phyloP scores from a whole-genome alignment of 2,797 vertebrate genomes.

The Takifugu rubripes region DNA sequence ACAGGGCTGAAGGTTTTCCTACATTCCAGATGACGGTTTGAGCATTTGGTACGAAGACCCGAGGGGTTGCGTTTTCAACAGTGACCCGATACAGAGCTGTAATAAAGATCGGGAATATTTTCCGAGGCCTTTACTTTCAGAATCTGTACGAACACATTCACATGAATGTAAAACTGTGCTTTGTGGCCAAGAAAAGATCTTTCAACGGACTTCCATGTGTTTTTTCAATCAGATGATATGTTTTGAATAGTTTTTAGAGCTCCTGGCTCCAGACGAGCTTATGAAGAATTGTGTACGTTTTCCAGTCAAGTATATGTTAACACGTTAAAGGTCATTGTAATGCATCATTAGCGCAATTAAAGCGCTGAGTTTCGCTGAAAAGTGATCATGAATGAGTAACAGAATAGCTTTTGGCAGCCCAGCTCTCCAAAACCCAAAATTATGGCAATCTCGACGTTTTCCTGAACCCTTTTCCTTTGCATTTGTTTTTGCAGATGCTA shows the following conservation, averaged over 20 bases:
- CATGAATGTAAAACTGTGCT: slow-evolving; percentile 22
- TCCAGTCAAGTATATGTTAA: slow-evolving; percentile 33
- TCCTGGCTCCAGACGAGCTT: slow-evolving; percentile 26
- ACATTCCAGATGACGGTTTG: slow-evolving; percentile 14
- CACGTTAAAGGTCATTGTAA: slow-evolving; percentile 8
- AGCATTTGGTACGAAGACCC: slow-evolving; percentile 16
- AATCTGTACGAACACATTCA: slow-evolving; percentile 26
- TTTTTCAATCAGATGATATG: slow-evolving; percentile 46
- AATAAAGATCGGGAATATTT: slow-evolving; percentile 34
- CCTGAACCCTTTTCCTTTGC: slow-evolving; percentile 35
- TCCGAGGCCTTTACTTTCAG: slow-evolving; percentile 32
- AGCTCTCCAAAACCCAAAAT: slow-evolving; percentile 28
- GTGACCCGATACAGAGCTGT: slow-evolving; percentile 17
- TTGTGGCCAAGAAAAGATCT: slow-evolving; percentile 12
- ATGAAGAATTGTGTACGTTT: slow-evolving; percentile 32
- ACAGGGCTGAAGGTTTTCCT: slow-evolving; percentile 11
- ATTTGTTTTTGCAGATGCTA: slow-evolving; percentile 38
- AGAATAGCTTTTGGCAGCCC: slow-evolving; percentile 14
- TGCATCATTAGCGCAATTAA: slow-evolving; percentile 25
- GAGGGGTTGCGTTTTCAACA: slow-evolving; percentile 14
- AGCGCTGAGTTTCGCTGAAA: slow-evolving; percentile 17
- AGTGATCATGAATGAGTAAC: slow-evolving; percentile 22
- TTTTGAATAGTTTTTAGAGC: slow-evolving; percentile 35
- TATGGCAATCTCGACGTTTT: slow-evolving; percentile 27
- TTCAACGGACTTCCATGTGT: slow-evolving; percentile 33